Percentiles rank a stretch among this genome's conserved stretches.
Evolutionary conservation across 2,113 vertebrate genomes (phyloP).

Genomic region (Burhinus bistriatus): DNA sequence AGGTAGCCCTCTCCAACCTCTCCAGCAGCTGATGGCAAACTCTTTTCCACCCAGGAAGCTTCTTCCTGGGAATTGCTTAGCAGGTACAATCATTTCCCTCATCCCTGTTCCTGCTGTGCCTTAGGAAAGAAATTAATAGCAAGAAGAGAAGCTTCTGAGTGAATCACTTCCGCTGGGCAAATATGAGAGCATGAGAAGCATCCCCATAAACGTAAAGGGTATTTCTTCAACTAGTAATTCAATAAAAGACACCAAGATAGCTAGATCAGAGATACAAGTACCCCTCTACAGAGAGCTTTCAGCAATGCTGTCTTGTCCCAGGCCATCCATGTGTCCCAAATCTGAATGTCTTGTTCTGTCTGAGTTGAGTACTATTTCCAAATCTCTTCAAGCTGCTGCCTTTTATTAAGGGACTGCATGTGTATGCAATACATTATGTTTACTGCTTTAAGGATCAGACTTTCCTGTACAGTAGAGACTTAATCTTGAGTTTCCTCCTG

Average conservation of each 20-base stretch:
- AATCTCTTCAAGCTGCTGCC: neutral
- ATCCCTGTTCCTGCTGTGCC: neutral
- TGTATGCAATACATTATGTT: neutral
- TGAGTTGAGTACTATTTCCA: neutral
- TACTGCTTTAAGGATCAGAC: neutral
- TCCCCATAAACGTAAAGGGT: neutral
- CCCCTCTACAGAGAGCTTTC: neutral
- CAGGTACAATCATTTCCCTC: neutral
- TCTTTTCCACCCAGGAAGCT: neutral
- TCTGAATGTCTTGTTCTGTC: neutral
- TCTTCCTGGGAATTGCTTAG: neutral
- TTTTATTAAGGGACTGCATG: neutral
- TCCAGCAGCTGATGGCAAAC: neutral
- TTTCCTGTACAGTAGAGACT: neutral
- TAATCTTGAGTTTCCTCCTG: neutral
- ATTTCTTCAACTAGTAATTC: neutral
- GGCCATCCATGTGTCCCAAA: fast-evolving
- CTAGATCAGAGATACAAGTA: neutral
- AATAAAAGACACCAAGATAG: neutral
- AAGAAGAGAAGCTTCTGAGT: neutral
- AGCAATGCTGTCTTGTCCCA: neutral
- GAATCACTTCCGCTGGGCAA: neutral
- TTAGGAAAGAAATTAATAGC: neutral
- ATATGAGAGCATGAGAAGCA: neutral
- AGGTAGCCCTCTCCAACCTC: neutral